Base-by-base conservation (phyloP, 2,888 invertebrate species). In the Siphonodentalium dalli region DNA sequence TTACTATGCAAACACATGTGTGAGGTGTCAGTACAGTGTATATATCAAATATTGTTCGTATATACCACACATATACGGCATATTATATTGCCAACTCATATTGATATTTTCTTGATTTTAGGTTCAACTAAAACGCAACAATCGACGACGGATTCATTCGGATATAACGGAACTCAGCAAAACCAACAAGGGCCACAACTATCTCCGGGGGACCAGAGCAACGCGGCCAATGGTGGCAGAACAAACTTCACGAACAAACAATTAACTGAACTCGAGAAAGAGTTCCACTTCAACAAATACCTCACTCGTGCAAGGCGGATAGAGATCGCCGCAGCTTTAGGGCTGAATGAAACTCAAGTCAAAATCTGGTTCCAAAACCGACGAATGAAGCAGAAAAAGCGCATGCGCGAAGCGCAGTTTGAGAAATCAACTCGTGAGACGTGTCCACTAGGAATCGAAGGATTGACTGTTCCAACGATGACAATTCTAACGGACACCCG, bases 231-330 rank as follows among this genome's bases (percentile, higher is more conserved):
- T n/a, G n/a, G n/a, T n/a, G 96, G 96, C 29, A 87, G 99, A 48
- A 99, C 99, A 33, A 99, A 99, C 85, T 99, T 99, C 85, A 97
- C 97, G 67, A 99, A 98, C 84, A 98, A 98, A 83, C 99, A 99
- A 82, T 88, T 99, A 63, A 99, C 98, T 2, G 99, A 99, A 83
- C 86, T 99, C 66, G 99, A 99, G 82, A 99, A 99, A 81, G 98
- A 99, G 83, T 99, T 98, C 85, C 98, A 98, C 83, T 98, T 96
- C 84, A 97, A 97, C 85, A 97, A 96, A 84, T 99, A 99, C 85
- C 87, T 99, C 75, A 99, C 98, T 33, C 85, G 98, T 69, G 97
- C 96, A 33, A 86, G 98, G 66, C 87, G 99, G 72, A 97, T 98
- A 80, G 99, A 99, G 84, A 99, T 99, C 68, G 99, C 99, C 0